These are phyloP conservation scores for Trachemys scripta DNA, from an alignment of 2,113 vertebrate species.

Conservation along the genomic window DNA sequence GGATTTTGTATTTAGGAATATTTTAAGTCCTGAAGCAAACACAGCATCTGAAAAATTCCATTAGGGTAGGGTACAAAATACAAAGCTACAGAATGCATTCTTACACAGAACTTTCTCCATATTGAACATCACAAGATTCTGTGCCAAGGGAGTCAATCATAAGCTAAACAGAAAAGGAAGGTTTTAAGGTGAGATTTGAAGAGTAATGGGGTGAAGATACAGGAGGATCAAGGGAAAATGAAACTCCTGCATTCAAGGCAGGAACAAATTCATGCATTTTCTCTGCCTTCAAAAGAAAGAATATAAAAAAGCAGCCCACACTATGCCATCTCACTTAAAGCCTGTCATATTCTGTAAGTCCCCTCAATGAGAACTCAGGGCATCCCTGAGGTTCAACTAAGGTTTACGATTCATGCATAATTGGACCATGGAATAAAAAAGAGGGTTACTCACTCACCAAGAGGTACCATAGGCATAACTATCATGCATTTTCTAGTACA, in stretches of 20 bases:
- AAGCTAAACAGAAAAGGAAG: neutral
- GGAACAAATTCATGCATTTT: neutral
- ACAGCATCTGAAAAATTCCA: neutral
- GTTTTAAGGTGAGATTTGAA: constrained; percentile 12
- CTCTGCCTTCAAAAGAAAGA: neutral
- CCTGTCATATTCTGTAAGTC: neutral
- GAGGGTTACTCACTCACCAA: neutral
- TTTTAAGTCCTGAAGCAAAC: neutral
- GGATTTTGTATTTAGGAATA: neutral
- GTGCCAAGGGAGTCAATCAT: neutral
- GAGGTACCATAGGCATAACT: neutral
- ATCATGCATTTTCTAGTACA: neutral
- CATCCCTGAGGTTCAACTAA: neutral
- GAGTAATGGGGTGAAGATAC: neutral
- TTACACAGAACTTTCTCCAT: neutral
- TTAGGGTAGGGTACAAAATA: neutral
- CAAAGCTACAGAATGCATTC: neutral
- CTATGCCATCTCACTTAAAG: neutral
- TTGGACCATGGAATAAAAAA: neutral
- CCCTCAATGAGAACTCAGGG: neutral
- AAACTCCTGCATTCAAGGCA: neutral
- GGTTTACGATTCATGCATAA: neutral
- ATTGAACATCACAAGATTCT: neutral
- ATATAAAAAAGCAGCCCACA: neutral
- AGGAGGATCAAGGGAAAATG: neutral